These are phyloP conservation scores for Cichlasoma orientale DNA, from an alignment of 2,797 vertebrate species.

Conservation along the genomic window DNA sequence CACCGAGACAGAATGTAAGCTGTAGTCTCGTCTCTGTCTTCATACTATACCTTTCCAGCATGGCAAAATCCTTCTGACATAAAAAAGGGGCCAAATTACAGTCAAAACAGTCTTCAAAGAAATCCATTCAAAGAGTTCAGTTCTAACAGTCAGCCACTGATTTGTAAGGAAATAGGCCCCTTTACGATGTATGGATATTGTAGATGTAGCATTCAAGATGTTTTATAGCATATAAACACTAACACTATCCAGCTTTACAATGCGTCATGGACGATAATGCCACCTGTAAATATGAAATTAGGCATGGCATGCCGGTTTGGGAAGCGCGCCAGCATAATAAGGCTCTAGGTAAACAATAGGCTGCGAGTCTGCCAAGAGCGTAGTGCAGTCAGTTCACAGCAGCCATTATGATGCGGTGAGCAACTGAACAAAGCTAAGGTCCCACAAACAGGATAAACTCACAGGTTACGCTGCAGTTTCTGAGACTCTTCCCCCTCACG, in stretches of 20 bases:
- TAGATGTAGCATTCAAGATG: background rate
- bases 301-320: background rate
- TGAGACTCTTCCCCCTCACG: constrained; percentile 6
- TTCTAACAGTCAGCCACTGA: background rate
- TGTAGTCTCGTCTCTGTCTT: background rate
- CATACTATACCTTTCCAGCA: background rate
- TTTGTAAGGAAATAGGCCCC: background rate
- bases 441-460: constrained; percentile 39
- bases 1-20: background rate
- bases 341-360: constrained; percentile 35
- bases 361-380: constrained; percentile 5
- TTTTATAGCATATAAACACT: background rate
- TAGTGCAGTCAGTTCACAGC: constrained; percentile 5
- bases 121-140: background rate
- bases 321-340: background rate
- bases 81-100: background rate
- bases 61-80: background rate
- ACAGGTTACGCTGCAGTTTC: constrained; percentile 41
- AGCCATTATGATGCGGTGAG: constrained; percentile 12
- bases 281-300: constrained; percentile 3
- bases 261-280: constrained; percentile 1
- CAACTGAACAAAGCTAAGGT: constrained; percentile 7
- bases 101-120: background rate
- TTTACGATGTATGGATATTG: background rate
- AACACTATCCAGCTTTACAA: background rate